A percentile compares a stretch with the other conserved stretches of the same genome.
Evolutionary conservation across 1,140 invertebrate species (phyloP).

Genomic region (Zaprionus inermis): DNA sequence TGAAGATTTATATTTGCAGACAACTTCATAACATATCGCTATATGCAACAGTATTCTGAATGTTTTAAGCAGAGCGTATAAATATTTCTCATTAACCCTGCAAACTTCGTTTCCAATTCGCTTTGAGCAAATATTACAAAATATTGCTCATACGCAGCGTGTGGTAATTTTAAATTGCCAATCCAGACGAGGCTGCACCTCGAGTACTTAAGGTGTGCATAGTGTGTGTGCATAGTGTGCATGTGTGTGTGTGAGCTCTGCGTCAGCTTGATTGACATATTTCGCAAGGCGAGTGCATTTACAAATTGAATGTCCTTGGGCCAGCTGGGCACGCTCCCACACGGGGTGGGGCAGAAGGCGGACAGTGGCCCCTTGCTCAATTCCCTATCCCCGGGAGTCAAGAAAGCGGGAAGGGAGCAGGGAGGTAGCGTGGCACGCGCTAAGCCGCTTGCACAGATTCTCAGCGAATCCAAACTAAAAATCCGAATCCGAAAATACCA

Average conservation of each 20-base stretch:
- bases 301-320: slow-evolving; percentile 5
- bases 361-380: not conserved
- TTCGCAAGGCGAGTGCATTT: slow-evolving; percentile 5
- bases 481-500: not conserved
- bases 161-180: slow-evolving; percentile 10
- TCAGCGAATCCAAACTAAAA: slow-evolving; percentile 7
- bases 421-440: not conserved
- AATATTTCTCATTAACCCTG: not conserved
- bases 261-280: slow-evolving; percentile 1
- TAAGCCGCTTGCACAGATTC: not conserved
- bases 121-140: not conserved
- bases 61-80: not conserved
- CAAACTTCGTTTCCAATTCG: not conserved
- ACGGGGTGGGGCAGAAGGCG: not conserved
- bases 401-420: too few species aligned
- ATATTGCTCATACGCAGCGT: slow-evolving; percentile 26
- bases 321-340: not conserved
- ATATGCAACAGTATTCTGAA: not conserved
- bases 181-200: slow-evolving; percentile 4
- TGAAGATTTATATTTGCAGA: too few species aligned
- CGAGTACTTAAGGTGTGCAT: not conserved
- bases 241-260: not conserved
- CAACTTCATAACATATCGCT: not conserved
- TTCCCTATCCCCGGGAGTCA: not conserved
- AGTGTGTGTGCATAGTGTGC: not conserved